Conservation (phyloP, 2,113 vertebrate species). For the Vireo altiloquus region DNA sequence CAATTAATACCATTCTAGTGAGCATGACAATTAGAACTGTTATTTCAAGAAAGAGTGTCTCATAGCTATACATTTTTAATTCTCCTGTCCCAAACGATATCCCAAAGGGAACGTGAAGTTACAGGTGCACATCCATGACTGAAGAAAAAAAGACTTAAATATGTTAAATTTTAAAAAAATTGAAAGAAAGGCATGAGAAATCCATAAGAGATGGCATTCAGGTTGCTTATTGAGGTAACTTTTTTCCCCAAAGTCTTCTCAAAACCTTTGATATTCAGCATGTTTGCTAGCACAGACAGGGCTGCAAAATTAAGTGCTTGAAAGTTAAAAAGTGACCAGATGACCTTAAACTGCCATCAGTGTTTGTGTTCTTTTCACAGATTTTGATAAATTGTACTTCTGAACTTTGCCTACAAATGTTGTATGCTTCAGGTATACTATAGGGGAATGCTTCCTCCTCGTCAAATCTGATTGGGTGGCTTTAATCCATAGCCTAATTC, state of each 20-base stretch:
- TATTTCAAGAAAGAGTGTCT: background rate
- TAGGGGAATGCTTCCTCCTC: background rate
- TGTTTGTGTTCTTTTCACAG: background rate
- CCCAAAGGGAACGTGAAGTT: background rate
- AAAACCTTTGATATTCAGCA: background rate
- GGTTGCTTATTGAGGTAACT: background rate
- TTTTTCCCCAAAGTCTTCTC: background rate
- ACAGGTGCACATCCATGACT: background rate
- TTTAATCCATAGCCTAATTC: background rate
- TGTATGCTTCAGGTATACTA: background rate
- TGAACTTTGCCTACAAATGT: background rate
- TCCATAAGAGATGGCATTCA: fast-evolving
- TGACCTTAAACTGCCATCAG: background rate
- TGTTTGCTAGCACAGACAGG: background rate
- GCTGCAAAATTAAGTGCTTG: background rate
- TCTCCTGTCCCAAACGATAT: background rate
- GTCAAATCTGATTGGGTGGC: background rate
- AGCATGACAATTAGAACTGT: background rate
- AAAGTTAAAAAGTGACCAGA: slow-evolving; percentile 8
- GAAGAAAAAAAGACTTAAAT: background rate
- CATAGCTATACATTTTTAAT: background rate
- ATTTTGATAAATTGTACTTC: background rate
- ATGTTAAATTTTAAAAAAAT: background rate
- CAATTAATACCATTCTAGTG: background rate
- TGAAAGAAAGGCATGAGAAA: background rate